Conservation (phyloP, 2,113 vertebrate species). For the Labrus mixtus region DNA sequence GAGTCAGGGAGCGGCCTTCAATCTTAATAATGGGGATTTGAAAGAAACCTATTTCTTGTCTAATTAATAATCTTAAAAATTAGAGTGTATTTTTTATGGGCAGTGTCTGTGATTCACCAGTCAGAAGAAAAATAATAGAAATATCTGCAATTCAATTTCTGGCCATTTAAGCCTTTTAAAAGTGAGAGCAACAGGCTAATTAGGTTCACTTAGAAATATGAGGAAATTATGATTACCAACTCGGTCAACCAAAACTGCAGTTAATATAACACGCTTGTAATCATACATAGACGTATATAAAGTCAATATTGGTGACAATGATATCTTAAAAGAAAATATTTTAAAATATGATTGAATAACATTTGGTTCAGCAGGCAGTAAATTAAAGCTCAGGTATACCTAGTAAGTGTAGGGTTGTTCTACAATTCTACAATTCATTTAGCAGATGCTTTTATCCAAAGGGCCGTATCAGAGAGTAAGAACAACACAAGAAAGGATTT, state of each 20-base stretch:
- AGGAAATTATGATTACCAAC: background rate
- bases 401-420: too few species aligned
- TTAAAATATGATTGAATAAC: background rate
- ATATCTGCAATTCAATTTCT: background rate
- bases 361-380: too few species aligned
- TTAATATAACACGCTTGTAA: background rate
- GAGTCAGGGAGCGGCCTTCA: conserved; percentile 46
- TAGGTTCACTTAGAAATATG: background rate
- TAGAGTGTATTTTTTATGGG: background rate
- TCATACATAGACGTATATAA: background rate
- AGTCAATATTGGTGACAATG: background rate
- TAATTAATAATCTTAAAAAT: conserved; percentile 42
- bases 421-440: too few species aligned
- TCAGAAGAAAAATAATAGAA: background rate
- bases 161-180: background rate
- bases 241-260: background rate
- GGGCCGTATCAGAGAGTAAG: too few species aligned
- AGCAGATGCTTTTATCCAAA: too few species aligned
- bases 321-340: background rate
- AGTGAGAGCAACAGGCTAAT: background rate
- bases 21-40: conserved; percentile 39
- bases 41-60: conserved; percentile 40
- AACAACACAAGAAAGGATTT: too few species aligned
- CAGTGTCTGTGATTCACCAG: background rate
- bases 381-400: too few species aligned